These are phyloP conservation scores for Pica pica DNA, from an alignment of 2,113 vertebrate genomes.

Conservation along the genomic window DNA sequence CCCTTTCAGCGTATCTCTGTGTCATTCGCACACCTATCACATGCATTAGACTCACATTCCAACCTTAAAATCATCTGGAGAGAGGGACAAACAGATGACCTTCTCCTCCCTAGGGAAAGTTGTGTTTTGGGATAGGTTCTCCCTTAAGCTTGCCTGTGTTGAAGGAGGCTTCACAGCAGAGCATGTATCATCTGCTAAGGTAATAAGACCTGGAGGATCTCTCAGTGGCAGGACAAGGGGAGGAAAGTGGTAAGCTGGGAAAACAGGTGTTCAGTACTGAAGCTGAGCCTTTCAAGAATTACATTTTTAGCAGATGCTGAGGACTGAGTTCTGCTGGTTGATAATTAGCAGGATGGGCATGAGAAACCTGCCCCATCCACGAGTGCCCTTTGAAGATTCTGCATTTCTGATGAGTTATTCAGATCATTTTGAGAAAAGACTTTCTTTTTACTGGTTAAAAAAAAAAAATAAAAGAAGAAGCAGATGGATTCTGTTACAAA, in stretches of 20 bases:
- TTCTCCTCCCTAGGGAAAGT: not conserved
- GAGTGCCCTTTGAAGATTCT: not conserved
- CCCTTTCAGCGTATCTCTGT: not conserved
- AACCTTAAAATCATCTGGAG: not conserved
- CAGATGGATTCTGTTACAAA: conserved; percentile 15
- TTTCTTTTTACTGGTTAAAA: not conserved
- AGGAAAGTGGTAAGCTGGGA: not conserved
- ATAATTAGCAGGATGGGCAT: not conserved
- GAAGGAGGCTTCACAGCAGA: not conserved
- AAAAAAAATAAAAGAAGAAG: not conserved
- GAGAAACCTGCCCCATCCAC: not conserved
- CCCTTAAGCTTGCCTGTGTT: not conserved
- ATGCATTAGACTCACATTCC: not conserved
- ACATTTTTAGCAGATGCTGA: not conserved
- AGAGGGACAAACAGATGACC: not conserved
- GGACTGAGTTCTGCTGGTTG: not conserved
- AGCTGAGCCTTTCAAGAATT: not conserved
- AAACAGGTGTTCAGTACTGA: conserved; percentile 9
- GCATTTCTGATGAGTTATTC: conserved; percentile 12
- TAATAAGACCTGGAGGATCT: not conserved
- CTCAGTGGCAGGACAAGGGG: not conserved
- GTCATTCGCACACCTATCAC: not conserved
- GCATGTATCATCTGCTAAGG: not conserved
- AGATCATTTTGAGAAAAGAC: not conserved
- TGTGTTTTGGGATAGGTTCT: not conserved